Evolutionary conservation across 1,140 invertebrate genomes (phyloP), one percentile per base, ranked within the genome.

Genomic region (Aphaenogaster ashmeadi): DNA sequence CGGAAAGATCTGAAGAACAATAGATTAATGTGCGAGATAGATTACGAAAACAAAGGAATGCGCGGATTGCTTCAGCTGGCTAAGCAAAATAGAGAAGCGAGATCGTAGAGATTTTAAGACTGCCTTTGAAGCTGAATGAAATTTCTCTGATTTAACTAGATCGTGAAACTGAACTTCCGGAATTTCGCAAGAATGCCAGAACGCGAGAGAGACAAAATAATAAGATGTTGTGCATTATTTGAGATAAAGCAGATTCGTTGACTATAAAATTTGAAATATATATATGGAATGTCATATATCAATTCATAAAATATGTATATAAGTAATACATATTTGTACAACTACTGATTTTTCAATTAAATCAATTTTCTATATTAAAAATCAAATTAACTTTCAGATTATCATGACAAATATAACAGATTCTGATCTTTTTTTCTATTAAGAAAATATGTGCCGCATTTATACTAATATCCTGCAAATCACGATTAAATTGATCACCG

Each of bases 131-230:
- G 6, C 18, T 21, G 58, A n/a, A 33, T 56, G 15, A 36, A 44
- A 72, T 74, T 47, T 47, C 15, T 27, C 52, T 79, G 33, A 71
- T 71, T 81, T 72, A 71, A 83, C 15, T 62, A 50, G 41, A 64
- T 36, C 54, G 27, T 11, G 18, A 47, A 7, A 38, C 27, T 58
- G 2, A 83, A 74, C 18, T 83, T 4, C 13, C 9, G 15, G 18
- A 21, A 72, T 44, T 74, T 41, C n/a, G 13, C 36, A n/a, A 72
- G 21, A 56, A 72, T 21, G 5, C 8, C 2, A 60, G 54, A 83
- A 74, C n/a, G 3, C 44, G 41, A 72, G 13, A 47, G 38, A 74
- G 27, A 47, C 21, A 4, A 44, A 72, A 47, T 58, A 33, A 72
- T 58, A 81, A 71, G 11, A n/a, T 33, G 41, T n/a, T 69, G 38